Evolutionary conservation across 1,140 invertebrate species (phyloP).

Genomic region (Tribolium castaneum): DNA sequence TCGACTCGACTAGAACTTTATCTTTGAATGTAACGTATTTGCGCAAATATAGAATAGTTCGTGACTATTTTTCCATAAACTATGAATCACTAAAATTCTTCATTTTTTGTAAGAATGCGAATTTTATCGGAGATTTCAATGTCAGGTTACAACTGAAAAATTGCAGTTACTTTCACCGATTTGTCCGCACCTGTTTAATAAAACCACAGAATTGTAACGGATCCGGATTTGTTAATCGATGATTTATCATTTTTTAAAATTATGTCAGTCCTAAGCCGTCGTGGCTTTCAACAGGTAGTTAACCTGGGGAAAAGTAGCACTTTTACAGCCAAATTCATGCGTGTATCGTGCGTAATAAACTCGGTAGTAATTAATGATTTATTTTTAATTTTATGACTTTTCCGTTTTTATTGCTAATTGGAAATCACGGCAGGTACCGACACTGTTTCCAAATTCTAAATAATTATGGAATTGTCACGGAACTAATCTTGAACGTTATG

Average conservation of each 20-base stretch:
- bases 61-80: not conserved
- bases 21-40: not conserved
- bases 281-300: not conserved
- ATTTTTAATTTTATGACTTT: constrained; percentile 1
- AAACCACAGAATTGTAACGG: not conserved
- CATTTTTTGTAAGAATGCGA: not conserved
- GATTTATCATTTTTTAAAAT: constrained; percentile 26
- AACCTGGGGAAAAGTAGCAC: not conserved
- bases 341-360: not conserved
- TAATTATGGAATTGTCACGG: not conserved
- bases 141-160: not conserved
- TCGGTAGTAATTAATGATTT: constrained; percentile 8
- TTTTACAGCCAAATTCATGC: not conserved
- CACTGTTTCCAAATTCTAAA: not conserved
- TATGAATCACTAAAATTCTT: constrained; percentile 11
- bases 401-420: not conserved
- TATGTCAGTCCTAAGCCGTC: not conserved
- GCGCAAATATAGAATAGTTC: not conserved
- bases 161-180: constrained; percentile 14
- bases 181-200: not conserved
- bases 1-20: not conserved
- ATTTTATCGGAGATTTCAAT: constrained; percentile 17
- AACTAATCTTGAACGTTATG: not conserved
- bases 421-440: not conserved
- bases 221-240: not conserved